A percentile compares a stretch with the other conserved stretches of the same genome.
phyloP scores from a whole-genome alignment of 35 echinoderm and acorn worm genomes.

The Diadema setosum region DNA sequence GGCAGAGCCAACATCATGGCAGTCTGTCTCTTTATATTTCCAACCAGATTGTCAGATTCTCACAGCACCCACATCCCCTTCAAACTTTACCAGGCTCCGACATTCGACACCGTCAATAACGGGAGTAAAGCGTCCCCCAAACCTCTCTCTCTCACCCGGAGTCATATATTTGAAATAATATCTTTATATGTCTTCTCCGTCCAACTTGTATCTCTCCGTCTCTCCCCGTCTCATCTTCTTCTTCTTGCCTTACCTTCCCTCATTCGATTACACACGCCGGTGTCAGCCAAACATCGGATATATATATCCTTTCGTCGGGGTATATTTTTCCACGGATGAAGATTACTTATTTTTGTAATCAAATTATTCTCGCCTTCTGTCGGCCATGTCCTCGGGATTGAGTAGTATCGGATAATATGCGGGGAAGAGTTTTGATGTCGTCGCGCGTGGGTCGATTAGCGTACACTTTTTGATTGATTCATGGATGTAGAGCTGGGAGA shows the following conservation, averaged over 20 bases:
- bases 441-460: neutral
- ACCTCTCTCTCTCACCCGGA: neutral
- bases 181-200: conserved; percentile 9
- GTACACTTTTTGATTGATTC: neutral
- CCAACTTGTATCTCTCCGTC: neutral
- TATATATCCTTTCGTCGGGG: no score
- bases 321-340: no score
- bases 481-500: no score
- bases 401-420: neutral
- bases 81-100: neutral
- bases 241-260: neutral
- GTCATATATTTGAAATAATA: conserved; percentile 12
- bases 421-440: neutral
- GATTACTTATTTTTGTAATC: conserved; percentile 8
- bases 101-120: neutral
- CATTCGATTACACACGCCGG: neutral
- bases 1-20: no score
- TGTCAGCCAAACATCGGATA: neutral
- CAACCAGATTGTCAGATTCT: neutral
- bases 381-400: neutral
- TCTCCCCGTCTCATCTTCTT: neutral
- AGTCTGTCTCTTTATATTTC: neutral
- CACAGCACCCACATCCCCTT: neutral
- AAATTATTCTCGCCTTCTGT: conserved; percentile 8
- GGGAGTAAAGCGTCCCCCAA: neutral